Conservation (phyloP, 2,888 invertebrate genomes). For the Acleris holmiana region DNA sequence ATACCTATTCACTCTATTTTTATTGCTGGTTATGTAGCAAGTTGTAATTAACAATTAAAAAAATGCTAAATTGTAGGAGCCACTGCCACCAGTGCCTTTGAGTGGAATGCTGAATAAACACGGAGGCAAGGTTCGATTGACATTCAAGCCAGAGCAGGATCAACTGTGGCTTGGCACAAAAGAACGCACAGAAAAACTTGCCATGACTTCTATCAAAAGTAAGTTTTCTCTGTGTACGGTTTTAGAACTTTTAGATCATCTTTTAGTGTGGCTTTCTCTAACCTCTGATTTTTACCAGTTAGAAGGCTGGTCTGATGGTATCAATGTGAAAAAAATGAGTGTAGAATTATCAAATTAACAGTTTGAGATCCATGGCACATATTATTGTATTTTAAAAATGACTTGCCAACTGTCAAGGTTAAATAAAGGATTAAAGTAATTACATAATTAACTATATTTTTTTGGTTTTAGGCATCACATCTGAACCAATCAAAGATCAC, state of each 20-base stretch:
- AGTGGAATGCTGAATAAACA: constrained; percentile 96
- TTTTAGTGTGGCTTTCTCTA: no score
- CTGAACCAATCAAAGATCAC: constrained; percentile 94
- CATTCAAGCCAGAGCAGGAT: constrained; percentile 95
- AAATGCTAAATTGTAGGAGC: constrained; percentile 81
- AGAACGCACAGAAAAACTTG: constrained; percentile 95
- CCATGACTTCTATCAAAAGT: constrained; percentile 95
- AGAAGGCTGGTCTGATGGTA: no score
- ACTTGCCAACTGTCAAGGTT: no score
- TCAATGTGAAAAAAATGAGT: no score
- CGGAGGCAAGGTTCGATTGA: constrained; percentile 94
- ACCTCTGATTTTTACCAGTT: no score
- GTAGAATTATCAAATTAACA: no score
- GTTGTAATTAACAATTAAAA: no score
- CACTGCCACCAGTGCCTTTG: constrained; percentile 91
- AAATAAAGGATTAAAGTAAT: no score
- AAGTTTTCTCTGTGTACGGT: constrained; percentile 61
- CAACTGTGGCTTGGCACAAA: constrained; percentile 97
- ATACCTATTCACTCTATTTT: no score
- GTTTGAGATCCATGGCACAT: no score
- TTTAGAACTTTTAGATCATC: constrained; percentile 4
- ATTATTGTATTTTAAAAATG: no score
- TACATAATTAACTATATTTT: background rate
- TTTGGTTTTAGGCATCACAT: constrained; percentile 74
- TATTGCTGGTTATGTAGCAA: no score